Conservation (phyloP, 2,113 vertebrate genomes). For the Poeciliopsis prolifica region DNA sequence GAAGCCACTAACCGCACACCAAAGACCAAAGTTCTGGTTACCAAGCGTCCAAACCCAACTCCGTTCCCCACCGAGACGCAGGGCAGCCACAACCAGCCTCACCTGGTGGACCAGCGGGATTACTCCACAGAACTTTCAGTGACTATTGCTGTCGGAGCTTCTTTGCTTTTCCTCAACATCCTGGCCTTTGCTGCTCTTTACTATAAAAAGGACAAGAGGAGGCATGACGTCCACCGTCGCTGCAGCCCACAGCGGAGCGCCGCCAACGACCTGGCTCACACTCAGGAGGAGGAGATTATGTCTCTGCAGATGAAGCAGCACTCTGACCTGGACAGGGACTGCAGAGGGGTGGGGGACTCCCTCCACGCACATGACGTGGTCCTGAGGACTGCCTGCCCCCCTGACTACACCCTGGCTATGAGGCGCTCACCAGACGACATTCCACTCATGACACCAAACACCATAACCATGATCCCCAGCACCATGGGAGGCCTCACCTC, state of each 20-base stretch:
- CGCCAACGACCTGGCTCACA: slow-evolving; percentile 93
- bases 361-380: slow-evolving; percentile 96
- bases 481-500: slow-evolving; percentile 95
- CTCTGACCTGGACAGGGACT: slow-evolving; percentile 96
- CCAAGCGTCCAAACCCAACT: slow-evolving; percentile 87
- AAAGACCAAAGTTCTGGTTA: slow-evolving; percentile 86
- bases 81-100: slow-evolving; percentile 93
- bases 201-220: slow-evolving; percentile 98
- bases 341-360: slow-evolving; percentile 82
- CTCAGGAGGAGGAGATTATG: slow-evolving; percentile 99
- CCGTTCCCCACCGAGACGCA: slow-evolving; percentile 93
- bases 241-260: slow-evolving; percentile 95
- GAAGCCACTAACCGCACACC: slow-evolving; percentile 93
- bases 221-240: slow-evolving; percentile 93
- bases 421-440: slow-evolving; percentile 97
- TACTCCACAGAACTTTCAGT: slow-evolving; percentile 98
- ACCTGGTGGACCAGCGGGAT: slow-evolving; percentile 96
- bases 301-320: slow-evolving; percentile 99
- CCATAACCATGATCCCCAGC: slow-evolving; percentile 99
- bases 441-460: slow-evolving; percentile 98
- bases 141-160: slow-evolving; percentile 96
- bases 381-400: slow-evolving; percentile 96
- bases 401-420: slow-evolving; percentile 99
- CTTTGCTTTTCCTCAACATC: slow-evolving; percentile 97
- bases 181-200: slow-evolving; percentile 96